Conservation (phyloP, 1,140 invertebrate genomes). For the Riptortus pedestris region DNA sequence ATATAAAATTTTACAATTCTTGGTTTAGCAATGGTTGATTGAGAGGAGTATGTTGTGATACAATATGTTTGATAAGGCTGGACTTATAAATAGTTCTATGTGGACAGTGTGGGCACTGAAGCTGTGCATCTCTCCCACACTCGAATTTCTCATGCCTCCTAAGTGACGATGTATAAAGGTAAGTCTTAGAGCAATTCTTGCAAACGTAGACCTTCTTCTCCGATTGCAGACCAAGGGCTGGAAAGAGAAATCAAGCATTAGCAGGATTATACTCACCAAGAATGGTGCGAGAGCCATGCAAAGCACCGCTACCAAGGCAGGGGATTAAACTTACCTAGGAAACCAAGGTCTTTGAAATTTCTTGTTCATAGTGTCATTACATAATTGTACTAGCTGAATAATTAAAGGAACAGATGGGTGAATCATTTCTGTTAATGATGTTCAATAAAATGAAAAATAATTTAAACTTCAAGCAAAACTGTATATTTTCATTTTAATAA, state of each 20-base stretch:
- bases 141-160: conserved; percentile 70
- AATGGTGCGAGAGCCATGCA: conserved; percentile 4
- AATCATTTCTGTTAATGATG: no score
- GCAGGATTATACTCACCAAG: neutral
- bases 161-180: conserved; percentile 68
- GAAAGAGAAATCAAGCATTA: conserved; percentile 14
- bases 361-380: no score
- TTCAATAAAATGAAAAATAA: no score
- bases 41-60: conserved; percentile 11
- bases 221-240: neutral
- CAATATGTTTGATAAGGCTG: conserved; percentile 37
- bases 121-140: conserved; percentile 68
- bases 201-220: conserved; percentile 37
- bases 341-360: no score
- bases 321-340: conserved; percentile 1
- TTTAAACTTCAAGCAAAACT: no score
- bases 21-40: neutral
- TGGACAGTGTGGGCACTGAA: conserved; percentile 66
- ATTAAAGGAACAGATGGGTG: no score
- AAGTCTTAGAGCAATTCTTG: conserved; percentile 64
- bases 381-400: no score
- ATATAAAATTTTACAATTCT: no score
- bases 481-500: no score
- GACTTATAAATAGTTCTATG: conserved; percentile 67
- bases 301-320: conserved; percentile 17